Evolutionary conservation across 2,797 vertebrate species (phyloP), one percentile per base, ranked within the genome.

Genomic region (Adelosebastes latens): DNA sequence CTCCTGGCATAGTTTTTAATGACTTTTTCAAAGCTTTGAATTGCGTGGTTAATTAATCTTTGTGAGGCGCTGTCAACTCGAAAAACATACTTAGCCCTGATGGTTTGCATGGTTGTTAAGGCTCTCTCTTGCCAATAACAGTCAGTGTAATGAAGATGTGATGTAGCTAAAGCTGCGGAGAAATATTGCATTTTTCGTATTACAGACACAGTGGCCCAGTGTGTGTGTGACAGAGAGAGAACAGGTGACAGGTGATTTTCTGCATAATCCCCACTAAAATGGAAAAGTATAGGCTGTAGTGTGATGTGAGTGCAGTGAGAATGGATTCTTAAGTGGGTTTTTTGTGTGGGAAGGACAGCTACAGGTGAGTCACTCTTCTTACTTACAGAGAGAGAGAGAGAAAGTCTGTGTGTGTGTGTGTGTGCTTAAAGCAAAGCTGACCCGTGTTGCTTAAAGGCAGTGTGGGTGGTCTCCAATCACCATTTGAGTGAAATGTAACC

Each of bases 381-480:
- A 86, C 88, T 91, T 91, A 68, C 39, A 82, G 69, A 77, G 67
- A 69, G 74, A 82, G 86, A 25, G 20, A 71, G 74, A 75, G 58
- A 25, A 69, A 55, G 32, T 63, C 20, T 22, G 61, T 63, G 34
- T 39, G 61, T 39, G 61, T 39, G 62, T 22, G 49, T 53, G 49
- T 1, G 52, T 1, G 25, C 69, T 83, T 10, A 42, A 77, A 84
- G 84, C 55, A 64, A 61, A 56, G 77, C 84, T 94, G 93, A 95
- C 95, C 94, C 88, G 88, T 75, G 88, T 86, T 85, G 82, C 93
- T 90, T 92, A 89, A 94, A 94, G 92, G 89, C 90, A 92, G 91
- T 80, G 94, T 95, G 91, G 94, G 95, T 89, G 93, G 88, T 88
- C 84, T 93, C 91, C 87, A 85, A 87, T 91, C 87, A 89, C 88